Conservation (phyloP, 2,888 invertebrate species). For the Polydrusus pterygomalis region DNA sequence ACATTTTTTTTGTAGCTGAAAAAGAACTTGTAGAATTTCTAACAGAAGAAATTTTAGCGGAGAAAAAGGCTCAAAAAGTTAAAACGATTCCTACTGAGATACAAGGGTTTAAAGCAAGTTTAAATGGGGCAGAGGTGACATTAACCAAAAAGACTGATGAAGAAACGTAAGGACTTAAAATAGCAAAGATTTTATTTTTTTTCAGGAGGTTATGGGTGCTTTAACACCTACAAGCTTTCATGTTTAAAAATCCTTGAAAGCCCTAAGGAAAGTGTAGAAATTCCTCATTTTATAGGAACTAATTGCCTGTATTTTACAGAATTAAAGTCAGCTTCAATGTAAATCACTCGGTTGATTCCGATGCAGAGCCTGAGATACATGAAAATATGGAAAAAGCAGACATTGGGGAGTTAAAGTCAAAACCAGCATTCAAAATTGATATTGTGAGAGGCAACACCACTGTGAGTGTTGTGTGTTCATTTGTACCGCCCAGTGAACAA, state of each 20-base stretch:
- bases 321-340: slow-evolving; percentile 91
- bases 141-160: slow-evolving; percentile 82
- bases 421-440: slow-evolving; percentile 94
- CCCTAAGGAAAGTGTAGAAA: too few species aligned
- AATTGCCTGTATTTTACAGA: slow-evolving; percentile 71
- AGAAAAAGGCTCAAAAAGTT: slow-evolving; percentile 87
- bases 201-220: too few species aligned
- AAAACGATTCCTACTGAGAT: slow-evolving; percentile 84
- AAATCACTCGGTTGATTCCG: slow-evolving; percentile 95
- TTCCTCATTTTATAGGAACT: not conserved
- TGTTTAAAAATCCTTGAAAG: too few species aligned
- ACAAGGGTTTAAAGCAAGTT: slow-evolving; percentile 86
- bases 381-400: slow-evolving; percentile 81
- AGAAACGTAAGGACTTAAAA: slow-evolving; percentile 78
- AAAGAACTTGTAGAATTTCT: slow-evolving; percentile 92
- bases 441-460: slow-evolving; percentile 85
- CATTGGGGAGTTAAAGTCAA: slow-evolving; percentile 89
- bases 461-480: slow-evolving; percentile 90
- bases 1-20: slow-evolving; percentile 77
- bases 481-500: slow-evolving; percentile 77
- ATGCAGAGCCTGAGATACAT: slow-evolving; percentile 80
- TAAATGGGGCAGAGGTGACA: slow-evolving; percentile 89
- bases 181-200: too few species aligned
- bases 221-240: too few species aligned
- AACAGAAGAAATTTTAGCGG: slow-evolving; percentile 94